phyloP scores from a whole-genome alignment of 2,888 invertebrate species.

The Drosophila demipolita region DNA sequence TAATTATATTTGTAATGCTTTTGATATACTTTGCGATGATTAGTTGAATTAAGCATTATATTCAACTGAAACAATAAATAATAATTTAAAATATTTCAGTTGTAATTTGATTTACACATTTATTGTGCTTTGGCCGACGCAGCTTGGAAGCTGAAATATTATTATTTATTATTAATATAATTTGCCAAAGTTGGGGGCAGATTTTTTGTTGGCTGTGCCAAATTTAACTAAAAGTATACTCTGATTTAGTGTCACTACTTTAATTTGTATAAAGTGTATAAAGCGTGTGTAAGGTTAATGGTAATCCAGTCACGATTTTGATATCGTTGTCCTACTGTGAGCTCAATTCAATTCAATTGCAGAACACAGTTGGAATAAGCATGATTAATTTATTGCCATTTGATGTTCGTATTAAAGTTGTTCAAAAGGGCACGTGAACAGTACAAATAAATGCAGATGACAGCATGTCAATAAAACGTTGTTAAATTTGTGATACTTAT shows the following conservation, averaged over 20 bases:
- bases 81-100: neutral
- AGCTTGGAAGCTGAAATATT: constrained; percentile 22
- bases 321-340: constrained; percentile 18
- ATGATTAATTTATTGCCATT: constrained; percentile 27
- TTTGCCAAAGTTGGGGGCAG: constrained; percentile 17
- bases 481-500: neutral
- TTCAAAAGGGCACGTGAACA: neutral
- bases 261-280: neutral
- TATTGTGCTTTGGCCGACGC: neutral
- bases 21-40: neutral
- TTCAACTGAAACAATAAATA: neutral
- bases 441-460: constrained; percentile 22
- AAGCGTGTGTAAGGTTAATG: neutral
- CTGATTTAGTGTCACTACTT: constrained; percentile 31
- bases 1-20: constrained; percentile 1
- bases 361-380: constrained; percentile 7
- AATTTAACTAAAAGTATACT: constrained; percentile 6
- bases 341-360: constrained; percentile 33
- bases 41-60: neutral
- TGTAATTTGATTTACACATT: constrained; percentile 27
- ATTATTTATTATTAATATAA: constrained; percentile 32
- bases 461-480: neutral
- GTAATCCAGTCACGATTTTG: constrained; percentile 44
- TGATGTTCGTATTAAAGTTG: neutral
- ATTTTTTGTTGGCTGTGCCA: constrained; percentile 7